Base-by-base conservation (phyloP, 2,888 invertebrate species). In the Drosophila lacicola region DNA sequence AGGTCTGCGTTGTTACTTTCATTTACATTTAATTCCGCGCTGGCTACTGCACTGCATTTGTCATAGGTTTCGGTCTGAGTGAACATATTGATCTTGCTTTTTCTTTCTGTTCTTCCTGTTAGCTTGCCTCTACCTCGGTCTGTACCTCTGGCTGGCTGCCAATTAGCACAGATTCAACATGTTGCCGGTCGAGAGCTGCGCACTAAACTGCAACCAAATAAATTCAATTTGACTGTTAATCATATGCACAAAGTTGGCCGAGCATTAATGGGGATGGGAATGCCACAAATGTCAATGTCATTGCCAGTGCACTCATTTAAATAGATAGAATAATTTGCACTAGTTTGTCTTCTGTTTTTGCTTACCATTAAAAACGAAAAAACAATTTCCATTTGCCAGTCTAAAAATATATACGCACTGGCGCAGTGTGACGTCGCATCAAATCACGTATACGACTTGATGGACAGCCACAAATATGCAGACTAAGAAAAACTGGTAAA, bases 111-210 rank as follows among this genome's bases (percentile, higher is more conserved):
- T 51, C 11, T 33, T 29, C 14, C 33, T 34, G 33, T 42, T 39
- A 39, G 17, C 39, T 46, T 11, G 17, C 3, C 29, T 14, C 13
- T 17, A 3, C 17, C 17, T 36, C 44, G 44, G 37, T 39, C 53
- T 34, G 50, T 44, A 2, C 36, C 17, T 58, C 57, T 88, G 82
- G 77, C 79, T 62, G 45, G 9, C 46, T 67, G 77, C 74, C 82
- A 88, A 82, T 74, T 77, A 83, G 57, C 54, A 56, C 50, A 62
- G 42, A 60, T 19, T 55, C 72, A 77, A 68, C 88, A 83, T 85
- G 65, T 69, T 79, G 86, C 64, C 47, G 55, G 46, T 65, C 54
- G 41, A 60, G 47, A 51, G 54, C 73, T 37, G 44, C 53, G 41
- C 62, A n/a, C 47, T 57, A 45, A 58, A 56, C 83, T 83, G 88